These are phyloP conservation scores for Lapara coniferarum DNA, from an alignment of 2,888 invertebrate species.

Conservation along the genomic window DNA sequence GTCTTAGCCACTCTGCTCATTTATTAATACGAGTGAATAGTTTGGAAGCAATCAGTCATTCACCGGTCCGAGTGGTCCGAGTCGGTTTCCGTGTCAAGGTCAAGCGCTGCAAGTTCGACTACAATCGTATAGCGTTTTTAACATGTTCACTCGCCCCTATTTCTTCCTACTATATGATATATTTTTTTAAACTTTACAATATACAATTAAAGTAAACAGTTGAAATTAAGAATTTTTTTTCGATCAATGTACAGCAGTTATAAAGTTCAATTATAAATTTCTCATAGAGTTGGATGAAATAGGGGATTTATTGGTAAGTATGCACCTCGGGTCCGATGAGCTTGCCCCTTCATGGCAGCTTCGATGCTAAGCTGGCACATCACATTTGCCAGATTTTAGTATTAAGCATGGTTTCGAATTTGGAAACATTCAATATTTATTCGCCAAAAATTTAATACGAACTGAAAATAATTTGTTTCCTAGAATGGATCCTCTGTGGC, in stretches of 20 bases:
- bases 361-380: slow-evolving; percentile 3
- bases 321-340: not conserved
- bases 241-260: not conserved
- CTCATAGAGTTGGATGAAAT: slow-evolving; percentile 43
- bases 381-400: not conserved
- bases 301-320: slow-evolving; percentile 36
- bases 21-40: not conserved
- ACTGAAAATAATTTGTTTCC: no score
- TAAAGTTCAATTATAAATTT: slow-evolving; percentile 35
- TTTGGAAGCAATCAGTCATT: not conserved
- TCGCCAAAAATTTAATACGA: no score
- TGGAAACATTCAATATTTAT: no score
- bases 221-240: not conserved
- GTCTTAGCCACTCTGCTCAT: not conserved
- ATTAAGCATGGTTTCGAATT: not conserved
- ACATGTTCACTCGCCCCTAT: slow-evolving; percentile 32
- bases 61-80: not conserved
- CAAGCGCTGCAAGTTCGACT: not conserved
- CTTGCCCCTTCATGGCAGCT: not conserved
- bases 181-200: slow-evolving; percentile 29
- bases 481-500: no score
- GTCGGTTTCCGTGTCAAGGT: not conserved
- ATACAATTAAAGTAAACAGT: not conserved
- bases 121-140: slow-evolving; percentile 25
- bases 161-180: slow-evolving; percentile 29